phyloP scores from a whole-genome alignment of 1,140 invertebrate species.

The Sitodiplosis mosellana region DNA sequence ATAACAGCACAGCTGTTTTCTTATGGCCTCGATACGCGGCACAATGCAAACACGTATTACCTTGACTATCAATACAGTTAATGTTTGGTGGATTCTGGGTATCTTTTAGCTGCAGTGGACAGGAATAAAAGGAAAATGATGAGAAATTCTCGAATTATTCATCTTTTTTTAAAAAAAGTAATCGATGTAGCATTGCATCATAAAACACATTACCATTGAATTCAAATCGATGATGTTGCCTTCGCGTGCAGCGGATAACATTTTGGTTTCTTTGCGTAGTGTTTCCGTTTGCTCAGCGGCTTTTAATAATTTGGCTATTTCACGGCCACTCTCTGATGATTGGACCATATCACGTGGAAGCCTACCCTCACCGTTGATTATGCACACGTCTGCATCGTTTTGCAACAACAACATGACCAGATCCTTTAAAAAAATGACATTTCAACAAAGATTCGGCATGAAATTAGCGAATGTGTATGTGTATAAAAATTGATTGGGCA shows the following conservation, averaged over 20 bases:
- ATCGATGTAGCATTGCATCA: neutral
- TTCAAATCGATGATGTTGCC: slow-evolving; percentile 35
- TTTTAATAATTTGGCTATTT: slow-evolving; percentile 35
- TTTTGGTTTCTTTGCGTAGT: slow-evolving; percentile 27
- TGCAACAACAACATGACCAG: slow-evolving; percentile 48
- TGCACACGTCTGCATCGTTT: slow-evolving; percentile 56
- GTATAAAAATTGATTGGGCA: no score
- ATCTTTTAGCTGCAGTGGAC: slow-evolving; percentile 21
- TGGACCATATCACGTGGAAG: slow-evolving; percentile 35
- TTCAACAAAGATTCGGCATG: neutral
- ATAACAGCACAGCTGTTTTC: slow-evolving; percentile 40
- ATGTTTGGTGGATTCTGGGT: slow-evolving; percentile 27
- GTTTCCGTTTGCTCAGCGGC: slow-evolving; percentile 39
- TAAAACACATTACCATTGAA: slow-evolving; percentile 27
- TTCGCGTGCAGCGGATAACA: slow-evolving; percentile 38
- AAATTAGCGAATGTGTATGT: no score
- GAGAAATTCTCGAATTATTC: no score
- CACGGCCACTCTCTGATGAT: slow-evolving; percentile 31
- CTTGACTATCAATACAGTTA: slow-evolving; percentile 30
- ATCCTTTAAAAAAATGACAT: slow-evolving; percentile 33
- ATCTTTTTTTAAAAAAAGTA: neutral
- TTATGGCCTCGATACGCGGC: slow-evolving; percentile 45
- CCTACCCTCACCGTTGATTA: slow-evolving; percentile 41
- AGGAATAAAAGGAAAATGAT: no score
- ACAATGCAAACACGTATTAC: slow-evolving; percentile 49